Percentiles rank a stretch among this genome's conserved stretches.
Evolutionary conservation across 2,797 vertebrate species (phyloP).

Genomic region (Loriculus beryllinus): DNA sequence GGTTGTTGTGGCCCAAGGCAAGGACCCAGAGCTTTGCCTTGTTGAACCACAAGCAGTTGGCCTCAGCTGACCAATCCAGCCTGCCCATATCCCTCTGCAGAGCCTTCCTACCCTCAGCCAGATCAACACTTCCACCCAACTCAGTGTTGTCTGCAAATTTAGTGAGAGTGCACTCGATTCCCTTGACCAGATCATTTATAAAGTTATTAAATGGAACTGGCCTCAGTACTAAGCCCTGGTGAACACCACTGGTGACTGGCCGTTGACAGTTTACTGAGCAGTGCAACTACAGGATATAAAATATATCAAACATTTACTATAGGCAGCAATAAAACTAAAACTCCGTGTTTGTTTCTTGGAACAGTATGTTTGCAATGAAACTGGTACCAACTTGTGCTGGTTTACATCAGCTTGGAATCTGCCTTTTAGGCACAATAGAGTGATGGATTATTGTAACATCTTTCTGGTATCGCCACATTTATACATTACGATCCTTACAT

Average conservation of each 20-base stretch:
- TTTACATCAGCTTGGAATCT: neutral
- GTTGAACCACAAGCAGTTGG: neutral
- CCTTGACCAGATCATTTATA: neutral
- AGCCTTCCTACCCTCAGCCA: neutral
- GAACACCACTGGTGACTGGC: neutral
- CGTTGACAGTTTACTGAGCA: neutral
- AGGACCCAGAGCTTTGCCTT: fast-evolving
- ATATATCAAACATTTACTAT: neutral
- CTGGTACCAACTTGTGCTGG: neutral
- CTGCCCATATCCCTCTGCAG: neutral
- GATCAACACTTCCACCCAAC: neutral
- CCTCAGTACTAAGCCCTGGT: neutral
- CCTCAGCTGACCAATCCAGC: neutral
- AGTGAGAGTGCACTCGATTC: neutral
- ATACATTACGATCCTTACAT: neutral
- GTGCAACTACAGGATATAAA: neutral
- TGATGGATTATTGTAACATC: neutral
- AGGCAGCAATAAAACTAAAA: neutral
- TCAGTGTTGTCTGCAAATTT: neutral
- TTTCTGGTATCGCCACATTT: neutral
- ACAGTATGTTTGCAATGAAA: neutral
- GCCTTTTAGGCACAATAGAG: neutral
- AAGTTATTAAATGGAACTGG: neutral
- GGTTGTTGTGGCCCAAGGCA: neutral
- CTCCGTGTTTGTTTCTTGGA: neutral